Base-by-base conservation (phyloP, 1,140 invertebrate genomes). In the Brachionus koreanus region DNA sequence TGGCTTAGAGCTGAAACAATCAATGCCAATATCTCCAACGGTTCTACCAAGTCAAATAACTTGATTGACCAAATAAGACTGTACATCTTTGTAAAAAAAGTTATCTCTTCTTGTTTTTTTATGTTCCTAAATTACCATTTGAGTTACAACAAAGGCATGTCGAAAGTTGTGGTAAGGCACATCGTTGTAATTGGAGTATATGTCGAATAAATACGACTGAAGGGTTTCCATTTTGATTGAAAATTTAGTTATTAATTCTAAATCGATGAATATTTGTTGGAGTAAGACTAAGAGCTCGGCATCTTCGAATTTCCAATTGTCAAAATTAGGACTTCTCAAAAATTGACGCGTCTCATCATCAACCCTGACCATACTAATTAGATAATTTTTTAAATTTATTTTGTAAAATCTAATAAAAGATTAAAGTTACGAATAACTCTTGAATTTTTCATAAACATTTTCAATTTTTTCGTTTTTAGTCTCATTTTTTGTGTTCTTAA, bases 151-250 rank as follows among this genome's bases (percentile, higher is more conserved):
- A 88, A 95, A 95, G 86, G 93, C 94, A 86, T 95, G 94, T 65
- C 93, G 90, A 88, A 95, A 95, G 89, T 95, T 95, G 87, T 95
- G 94, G 89, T 95, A 95, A 61, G 94, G 94, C 85, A 94, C 93
- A 88, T 94, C 93, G 87, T 94, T 93, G 89, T 95, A 95, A 88
- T 94, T 93, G 86, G 94, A 93, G 86, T 94, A 94, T 43, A 94
- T 61, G 1, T 79, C 76, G 33, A 79, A 61, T 25, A 79, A 43
- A 79, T 61, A 79, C 0, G 49, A 42, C 16, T 79, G 76, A 19
- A 79, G 49, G 7, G 46, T 79, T 57, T 79, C 76, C 6, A 79
- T 9, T 61, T 39, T 57, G 19, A 79, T 79, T 9, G 49, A 61
- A 65, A 79, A 79, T 6, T 79, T 57, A 13, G 46, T 16, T 3